A percentile compares a stretch with the other conserved stretches of the same genome.
These are phyloP conservation scores for Neoniphon sammara DNA, from an alignment of 2,797 vertebrate genomes.

Conservation along the genomic window DNA sequence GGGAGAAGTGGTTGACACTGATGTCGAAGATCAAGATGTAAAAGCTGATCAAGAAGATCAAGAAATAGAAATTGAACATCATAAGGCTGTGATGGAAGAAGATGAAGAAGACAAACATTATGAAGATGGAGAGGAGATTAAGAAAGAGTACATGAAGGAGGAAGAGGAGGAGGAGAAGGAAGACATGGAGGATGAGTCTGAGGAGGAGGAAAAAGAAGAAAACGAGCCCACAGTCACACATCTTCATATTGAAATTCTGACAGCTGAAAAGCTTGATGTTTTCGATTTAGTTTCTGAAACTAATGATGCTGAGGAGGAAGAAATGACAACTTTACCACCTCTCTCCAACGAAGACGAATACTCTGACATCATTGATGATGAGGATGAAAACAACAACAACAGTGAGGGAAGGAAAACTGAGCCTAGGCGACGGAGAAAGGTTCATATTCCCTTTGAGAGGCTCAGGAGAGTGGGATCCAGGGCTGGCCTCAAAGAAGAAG, in stretches of 20 bases:
- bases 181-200: not conserved
- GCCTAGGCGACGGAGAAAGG: slow-evolving; percentile 43
- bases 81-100: slow-evolving; percentile 1
- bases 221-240: slow-evolving; percentile 28
- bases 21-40: slow-evolving; percentile 21
- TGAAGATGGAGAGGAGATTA: slow-evolving; percentile 1
- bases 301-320: slow-evolving; percentile 34
- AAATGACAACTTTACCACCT: not conserved
- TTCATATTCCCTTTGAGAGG: slow-evolving; percentile 37
- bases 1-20: not conserved
- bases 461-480: slow-evolving; percentile 34
- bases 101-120: slow-evolving; percentile 26
- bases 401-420: slow-evolving; percentile 66
- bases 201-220: slow-evolving; percentile 15
- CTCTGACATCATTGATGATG: slow-evolving; percentile 41
- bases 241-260: slow-evolving; percentile 36
- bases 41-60: slow-evolving; percentile 8
- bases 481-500: slow-evolving; percentile 39
- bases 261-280: slow-evolving; percentile 28
- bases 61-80: not conserved
- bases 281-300: slow-evolving; percentile 17
- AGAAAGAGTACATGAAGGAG: slow-evolving; percentile 4
- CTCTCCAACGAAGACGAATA: slow-evolving; percentile 32
- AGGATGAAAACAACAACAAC: slow-evolving; percentile 74
- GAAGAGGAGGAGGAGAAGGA: slow-evolving; percentile 24